Percentiles rank a stretch among this genome's conserved stretches.
These are phyloP conservation scores for Gnatocerus cornutus DNA, from an alignment of 2,888 invertebrate species.

Conservation along the genomic window DNA sequence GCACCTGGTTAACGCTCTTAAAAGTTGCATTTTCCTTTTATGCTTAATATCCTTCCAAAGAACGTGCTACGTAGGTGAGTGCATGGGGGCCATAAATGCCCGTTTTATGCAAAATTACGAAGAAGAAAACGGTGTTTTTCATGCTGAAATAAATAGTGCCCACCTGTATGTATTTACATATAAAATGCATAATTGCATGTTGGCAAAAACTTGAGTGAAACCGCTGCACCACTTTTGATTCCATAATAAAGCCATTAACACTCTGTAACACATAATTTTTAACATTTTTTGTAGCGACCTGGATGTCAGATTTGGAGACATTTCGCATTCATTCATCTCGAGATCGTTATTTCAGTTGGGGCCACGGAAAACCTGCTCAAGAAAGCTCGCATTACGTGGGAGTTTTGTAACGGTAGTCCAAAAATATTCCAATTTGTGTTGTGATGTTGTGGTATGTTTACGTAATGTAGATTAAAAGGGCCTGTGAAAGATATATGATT, in stretches of 20 bases:
- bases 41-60: neutral
- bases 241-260: neutral
- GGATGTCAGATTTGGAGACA: constrained; percentile 17
- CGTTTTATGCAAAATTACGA: constrained; percentile 18
- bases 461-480: constrained; percentile 32
- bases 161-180: neutral
- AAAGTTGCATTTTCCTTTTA: constrained; percentile 28
- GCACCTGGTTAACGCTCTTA: constrained; percentile 21
- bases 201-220: neutral
- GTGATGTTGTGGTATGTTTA: constrained; percentile 17
- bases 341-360: constrained; percentile 20
- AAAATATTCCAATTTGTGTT: constrained; percentile 15
- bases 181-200: constrained; percentile 4
- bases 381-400: constrained; percentile 23
- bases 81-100: constrained; percentile 17
- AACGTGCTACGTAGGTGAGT: constrained; percentile 23
- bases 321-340: constrained; percentile 9
- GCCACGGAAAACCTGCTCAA: constrained; percentile 16
- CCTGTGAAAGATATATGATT: constrained; percentile 41
- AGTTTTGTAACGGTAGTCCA: constrained; percentile 23
- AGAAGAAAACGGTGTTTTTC: constrained; percentile 4
- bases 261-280: too few species aligned
- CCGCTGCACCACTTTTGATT: neutral
- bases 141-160: neutral
- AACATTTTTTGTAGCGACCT: too few species aligned